Conservation (phyloP, 2,113 vertebrate genomes). For the Ranitomeya variabilis region DNA sequence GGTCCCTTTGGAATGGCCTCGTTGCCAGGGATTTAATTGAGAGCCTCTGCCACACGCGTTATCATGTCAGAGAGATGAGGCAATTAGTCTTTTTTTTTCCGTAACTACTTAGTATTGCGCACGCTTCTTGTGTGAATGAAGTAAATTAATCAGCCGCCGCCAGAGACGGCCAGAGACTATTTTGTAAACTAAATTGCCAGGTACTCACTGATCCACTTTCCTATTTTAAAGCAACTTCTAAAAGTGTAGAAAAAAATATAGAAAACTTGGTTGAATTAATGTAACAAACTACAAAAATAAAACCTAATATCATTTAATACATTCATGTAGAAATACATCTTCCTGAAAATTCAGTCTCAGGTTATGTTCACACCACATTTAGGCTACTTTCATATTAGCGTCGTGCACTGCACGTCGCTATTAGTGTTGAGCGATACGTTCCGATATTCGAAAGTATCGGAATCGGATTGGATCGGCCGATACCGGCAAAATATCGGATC, state of each 20-base stretch:
- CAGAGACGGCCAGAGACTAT: background rate
- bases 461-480: too few species aligned
- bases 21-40: slow-evolving; percentile 40
- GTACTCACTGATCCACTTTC: too few species aligned
- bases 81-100: slow-evolving; percentile 27
- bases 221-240: background rate
- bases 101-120: slow-evolving; percentile 5
- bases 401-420: too few species aligned
- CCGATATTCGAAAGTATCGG: too few species aligned
- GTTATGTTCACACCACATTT: too few species aligned
- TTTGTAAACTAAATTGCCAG: slow-evolving; percentile 2
- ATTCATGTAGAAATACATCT: background rate
- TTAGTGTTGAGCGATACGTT: too few species aligned
- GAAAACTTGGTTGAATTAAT: background rate
- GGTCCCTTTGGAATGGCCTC: background rate
- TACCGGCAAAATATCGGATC: too few species aligned
- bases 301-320: background rate
- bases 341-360: too few species aligned
- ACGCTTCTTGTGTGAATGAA: slow-evolving; percentile 1
- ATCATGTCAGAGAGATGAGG: slow-evolving; percentile 14
- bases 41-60: background rate
- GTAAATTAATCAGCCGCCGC: slow-evolving; percentile 34
- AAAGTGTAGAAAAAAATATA: background rate
- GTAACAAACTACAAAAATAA: background rate
- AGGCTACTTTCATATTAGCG: too few species aligned